Evolutionary conservation across 2,888 invertebrate genomes (phyloP), one percentile per base, ranked within the genome.

Genomic region (Tethea ocularis): DNA sequence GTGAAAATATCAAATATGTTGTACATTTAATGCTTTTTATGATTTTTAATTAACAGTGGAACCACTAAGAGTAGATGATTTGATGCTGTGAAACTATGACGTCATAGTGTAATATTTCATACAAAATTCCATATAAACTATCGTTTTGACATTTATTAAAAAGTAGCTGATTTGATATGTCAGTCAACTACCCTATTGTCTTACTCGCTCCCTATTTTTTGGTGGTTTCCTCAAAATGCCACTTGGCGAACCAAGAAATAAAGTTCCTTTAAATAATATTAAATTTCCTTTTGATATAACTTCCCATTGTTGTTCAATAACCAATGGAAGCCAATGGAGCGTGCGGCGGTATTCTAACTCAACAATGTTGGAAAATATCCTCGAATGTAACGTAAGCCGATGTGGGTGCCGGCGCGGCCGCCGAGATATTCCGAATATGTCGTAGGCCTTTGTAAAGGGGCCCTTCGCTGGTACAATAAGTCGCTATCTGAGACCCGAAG

Each of bases 391-490:
- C 22, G 54, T 33, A 33, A 33, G 22, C 17, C 54, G 36, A 33
- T 20, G 54, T n/a, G 5, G 38, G 38, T 38, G 38, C 5, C n/a
- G 38, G 38, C n/a, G 38, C 38, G 38, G 38, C 5, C 36, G 36
- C 53, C 29, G 53, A 33, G 22, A 24, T 54, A 54, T 54, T 54
- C 54, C 8, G 33, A 54, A 33, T 54, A 54, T 36, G 54, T 33
- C 54, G 54, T 5, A n/a, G 54, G 20, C 54, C 54, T 54, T 54
- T 54, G 54, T 54, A 15, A 33, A 33, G 11, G 33, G 20, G 54
- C 54, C 33, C 29, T 54, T 22, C 33, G 17, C 46, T 13, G 22
- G 26, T 51, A 57, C 51, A 57, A 51, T 57, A 57, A 57, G 57
- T 26, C 46, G 58, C 41, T 58, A 54, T 58, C 46, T 53, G 36